These are phyloP conservation scores for Nezara viridula DNA, from an alignment of 2,888 invertebrate genomes.

Conservation along the genomic window DNA sequence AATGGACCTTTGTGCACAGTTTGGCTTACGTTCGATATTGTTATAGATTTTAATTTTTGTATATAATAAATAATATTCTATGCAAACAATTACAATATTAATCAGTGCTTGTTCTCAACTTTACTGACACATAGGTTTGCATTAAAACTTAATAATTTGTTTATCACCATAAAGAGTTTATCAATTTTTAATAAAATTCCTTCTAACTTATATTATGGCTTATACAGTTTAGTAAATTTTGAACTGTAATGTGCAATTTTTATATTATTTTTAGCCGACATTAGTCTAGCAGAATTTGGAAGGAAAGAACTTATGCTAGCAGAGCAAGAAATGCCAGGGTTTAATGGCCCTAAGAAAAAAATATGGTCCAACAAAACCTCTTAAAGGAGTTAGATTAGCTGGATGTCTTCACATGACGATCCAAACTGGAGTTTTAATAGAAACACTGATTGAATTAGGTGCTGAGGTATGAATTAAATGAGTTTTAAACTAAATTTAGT, in stretches of 20 bases:
- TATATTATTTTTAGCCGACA: conserved; percentile 83
- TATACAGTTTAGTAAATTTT: not conserved
- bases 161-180: no score
- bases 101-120: not conserved
- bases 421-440: conserved; percentile 98
- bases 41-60: not conserved
- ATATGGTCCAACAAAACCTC: conserved; percentile 87
- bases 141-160: no score
- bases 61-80: not conserved
- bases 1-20: no score
- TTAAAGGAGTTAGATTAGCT: conserved; percentile 96
- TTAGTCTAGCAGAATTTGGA: conserved; percentile 93
- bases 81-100: not conserved
- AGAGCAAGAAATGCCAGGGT: conserved; percentile 99
- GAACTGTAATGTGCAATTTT: not conserved
- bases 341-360: conserved; percentile 93
- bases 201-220: no score
- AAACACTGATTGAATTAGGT: conserved; percentile 94
- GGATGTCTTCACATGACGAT: conserved; percentile 99
- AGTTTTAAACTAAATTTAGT: no score
- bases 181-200: no score
- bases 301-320: conserved; percentile 96
- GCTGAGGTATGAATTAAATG: conserved; percentile 85
- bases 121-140: no score
- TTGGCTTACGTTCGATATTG: not conserved